Conservation (phyloP, 1,140 invertebrate species). For the Bombus breviceps region DNA sequence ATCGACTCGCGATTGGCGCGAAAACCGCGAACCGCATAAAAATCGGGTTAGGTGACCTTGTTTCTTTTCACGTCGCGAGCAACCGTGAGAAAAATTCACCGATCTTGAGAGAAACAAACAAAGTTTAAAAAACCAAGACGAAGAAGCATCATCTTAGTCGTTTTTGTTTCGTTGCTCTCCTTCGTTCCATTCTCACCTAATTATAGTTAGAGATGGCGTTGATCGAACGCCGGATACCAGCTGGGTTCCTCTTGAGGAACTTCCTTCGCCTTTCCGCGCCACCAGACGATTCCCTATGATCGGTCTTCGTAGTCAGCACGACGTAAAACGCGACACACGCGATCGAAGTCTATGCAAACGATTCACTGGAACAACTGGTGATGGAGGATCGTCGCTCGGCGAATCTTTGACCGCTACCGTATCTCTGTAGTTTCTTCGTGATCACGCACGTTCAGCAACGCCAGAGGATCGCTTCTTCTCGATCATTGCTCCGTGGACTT, state of each 20-base stretch:
- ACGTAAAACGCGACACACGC: background rate
- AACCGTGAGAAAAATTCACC: background rate
- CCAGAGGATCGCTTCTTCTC: background rate
- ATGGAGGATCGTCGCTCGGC: background rate
- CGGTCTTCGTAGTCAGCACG: background rate
- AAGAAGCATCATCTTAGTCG: background rate
- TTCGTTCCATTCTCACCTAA: conserved; percentile 12
- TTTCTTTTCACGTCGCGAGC: background rate
- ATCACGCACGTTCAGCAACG: conserved; percentile 13
- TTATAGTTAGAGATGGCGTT: background rate
- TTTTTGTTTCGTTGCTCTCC: background rate
- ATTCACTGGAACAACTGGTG: conserved; percentile 16
- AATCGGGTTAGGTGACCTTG: background rate
- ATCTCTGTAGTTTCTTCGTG: conserved; percentile 26
- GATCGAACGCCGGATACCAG: background rate
- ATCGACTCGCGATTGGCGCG: conserved; percentile 13
- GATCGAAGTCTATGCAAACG: background rate
- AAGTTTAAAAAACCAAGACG: background rate
- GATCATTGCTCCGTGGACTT: background rate
- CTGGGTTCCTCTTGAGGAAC: background rate
- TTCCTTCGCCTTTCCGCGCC: background rate
- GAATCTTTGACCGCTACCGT: conserved; percentile 29
- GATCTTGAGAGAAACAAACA: too few species aligned
- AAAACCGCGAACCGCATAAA: background rate
- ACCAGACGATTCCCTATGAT: background rate